Percentiles rank a stretch among this genome's conserved stretches.
phyloP scores from a whole-genome alignment of 2,113 vertebrate species.

The Heliornis fulica region DNA sequence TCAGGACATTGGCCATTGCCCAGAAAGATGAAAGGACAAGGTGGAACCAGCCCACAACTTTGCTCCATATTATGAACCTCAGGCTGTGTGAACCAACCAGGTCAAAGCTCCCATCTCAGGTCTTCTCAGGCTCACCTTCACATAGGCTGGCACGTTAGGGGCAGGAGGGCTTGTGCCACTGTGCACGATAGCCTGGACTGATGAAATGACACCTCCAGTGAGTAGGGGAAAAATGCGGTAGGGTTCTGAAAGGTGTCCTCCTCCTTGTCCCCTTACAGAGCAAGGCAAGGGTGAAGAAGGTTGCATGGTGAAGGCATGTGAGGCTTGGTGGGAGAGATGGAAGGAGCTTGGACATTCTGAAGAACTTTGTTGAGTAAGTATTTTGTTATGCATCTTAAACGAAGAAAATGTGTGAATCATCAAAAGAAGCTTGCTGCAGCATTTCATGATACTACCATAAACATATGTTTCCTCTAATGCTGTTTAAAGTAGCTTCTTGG shows the following conservation, averaged over 20 bases:
- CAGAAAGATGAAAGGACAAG: not conserved
- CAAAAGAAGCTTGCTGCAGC: not conserved
- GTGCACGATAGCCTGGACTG: rapidly evolving
- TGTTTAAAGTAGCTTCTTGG: not conserved
- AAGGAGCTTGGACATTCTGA: not conserved
- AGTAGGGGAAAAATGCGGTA: not conserved
- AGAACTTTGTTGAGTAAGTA: not conserved
- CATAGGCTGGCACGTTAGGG: not conserved
- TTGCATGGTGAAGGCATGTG: not conserved
- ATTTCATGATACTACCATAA: not conserved
- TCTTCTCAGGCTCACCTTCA: not conserved
- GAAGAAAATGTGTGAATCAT: not conserved
- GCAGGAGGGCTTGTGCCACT: not conserved
- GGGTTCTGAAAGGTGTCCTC: not conserved
- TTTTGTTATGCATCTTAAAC: not conserved
- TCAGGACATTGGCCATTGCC: not conserved
- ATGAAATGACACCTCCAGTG: not conserved
- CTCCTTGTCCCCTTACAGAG: not conserved
- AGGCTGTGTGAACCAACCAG: not conserved
- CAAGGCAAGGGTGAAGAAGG: not conserved
- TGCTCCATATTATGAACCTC: not conserved
- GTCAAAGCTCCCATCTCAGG: not conserved
- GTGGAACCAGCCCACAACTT: not conserved
- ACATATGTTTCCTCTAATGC: not conserved
- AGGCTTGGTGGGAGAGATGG: not conserved